These are phyloP conservation scores for Holotrichia oblita DNA, from an alignment of 1,140 invertebrate species.

Conservation along the genomic window DNA sequence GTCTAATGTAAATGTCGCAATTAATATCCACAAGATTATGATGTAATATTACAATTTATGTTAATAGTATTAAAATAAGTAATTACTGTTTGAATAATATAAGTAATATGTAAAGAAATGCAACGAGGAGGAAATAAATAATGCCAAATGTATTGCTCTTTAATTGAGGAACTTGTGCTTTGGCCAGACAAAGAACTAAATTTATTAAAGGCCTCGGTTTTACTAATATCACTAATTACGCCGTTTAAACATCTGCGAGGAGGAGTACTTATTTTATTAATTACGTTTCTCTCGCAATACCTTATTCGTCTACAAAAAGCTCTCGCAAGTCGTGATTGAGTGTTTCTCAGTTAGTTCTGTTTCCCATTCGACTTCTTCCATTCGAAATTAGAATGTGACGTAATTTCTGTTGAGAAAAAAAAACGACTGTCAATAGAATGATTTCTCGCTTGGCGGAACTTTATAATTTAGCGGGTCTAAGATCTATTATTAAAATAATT, in stretches of 20 bases:
- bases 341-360: not conserved
- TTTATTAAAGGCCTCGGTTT: no score
- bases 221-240: no score
- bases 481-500: constrained; percentile 18
- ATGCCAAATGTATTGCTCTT: not conserved
- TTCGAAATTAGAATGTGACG: not conserved
- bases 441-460: constrained; percentile 12
- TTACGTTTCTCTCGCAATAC: not conserved
- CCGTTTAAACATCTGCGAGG: not conserved
- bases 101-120: not conserved
- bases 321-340: not conserved
- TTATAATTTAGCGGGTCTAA: not conserved
- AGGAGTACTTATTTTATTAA: not conserved
- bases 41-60: not conserved
- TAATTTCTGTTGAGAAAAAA: not conserved
- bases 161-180: not conserved
- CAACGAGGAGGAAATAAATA: no score
- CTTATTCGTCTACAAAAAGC: not conserved
- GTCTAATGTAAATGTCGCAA: not conserved
- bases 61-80: not conserved
- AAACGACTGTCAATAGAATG: not conserved
- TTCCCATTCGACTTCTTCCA: not conserved
- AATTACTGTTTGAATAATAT: not conserved
- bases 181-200: no score
- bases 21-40: not conserved